These are phyloP conservation scores for Coturnix japonica DNA, from an alignment of 2,113 vertebrate genomes.

Conservation along the genomic window DNA sequence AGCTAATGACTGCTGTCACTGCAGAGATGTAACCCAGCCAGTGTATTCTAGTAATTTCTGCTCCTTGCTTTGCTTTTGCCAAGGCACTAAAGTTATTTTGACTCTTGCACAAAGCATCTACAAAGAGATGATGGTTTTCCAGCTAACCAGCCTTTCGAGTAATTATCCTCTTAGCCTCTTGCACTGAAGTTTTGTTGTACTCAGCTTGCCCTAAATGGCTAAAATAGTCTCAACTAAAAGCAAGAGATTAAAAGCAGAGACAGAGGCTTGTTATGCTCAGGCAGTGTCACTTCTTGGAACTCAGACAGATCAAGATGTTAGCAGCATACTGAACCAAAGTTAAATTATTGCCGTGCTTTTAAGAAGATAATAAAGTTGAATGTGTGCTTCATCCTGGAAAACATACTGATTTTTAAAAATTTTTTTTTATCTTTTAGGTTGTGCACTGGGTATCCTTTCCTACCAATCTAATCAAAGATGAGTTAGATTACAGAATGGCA, in stretches of 20 bases:
- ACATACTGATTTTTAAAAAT: rapidly evolving
- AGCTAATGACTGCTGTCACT: neutral
- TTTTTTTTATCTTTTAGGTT: neutral
- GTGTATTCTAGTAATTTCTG: neutral
- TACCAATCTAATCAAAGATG: neutral
- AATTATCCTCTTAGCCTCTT: neutral
- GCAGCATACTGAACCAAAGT: neutral
- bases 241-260: neutral
- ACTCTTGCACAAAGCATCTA: neutral
- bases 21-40: neutral
- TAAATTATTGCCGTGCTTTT: neutral
- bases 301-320: neutral
- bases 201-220: neutral
- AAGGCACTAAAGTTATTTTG: neutral
- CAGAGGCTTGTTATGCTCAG: neutral
- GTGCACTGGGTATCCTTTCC: neutral
- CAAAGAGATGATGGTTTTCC: neutral
- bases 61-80: neutral
- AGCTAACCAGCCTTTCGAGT: neutral
- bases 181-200: neutral
- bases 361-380: neutral
- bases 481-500: too few relatives aligned
- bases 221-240: neutral
- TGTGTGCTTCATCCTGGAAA: neutral
- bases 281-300: neutral